A percentile compares a stretch with the other conserved stretches of the same genome.
Conservation (phyloP, 2,113 vertebrate genomes). For the Podarcis raffonei region DNA sequence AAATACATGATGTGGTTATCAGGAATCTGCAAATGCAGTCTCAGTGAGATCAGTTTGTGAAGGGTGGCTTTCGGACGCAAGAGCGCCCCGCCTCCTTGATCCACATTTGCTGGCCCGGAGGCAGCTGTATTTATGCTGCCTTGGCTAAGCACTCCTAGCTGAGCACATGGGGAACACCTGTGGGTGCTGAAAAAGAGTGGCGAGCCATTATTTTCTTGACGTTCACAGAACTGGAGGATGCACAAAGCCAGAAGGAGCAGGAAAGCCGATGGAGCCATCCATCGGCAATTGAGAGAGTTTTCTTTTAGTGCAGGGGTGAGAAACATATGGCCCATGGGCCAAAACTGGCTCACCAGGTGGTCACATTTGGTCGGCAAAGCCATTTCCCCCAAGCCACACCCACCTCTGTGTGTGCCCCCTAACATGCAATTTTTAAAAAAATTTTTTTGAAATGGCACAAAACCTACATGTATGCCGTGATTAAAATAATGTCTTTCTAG, state of each 20-base stretch:
- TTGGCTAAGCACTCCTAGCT: neutral
- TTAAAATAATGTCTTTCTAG: too few relatives aligned
- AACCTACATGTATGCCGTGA: too few relatives aligned
- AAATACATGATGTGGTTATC: neutral
- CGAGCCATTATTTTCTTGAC: neutral
- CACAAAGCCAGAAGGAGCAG: neutral
- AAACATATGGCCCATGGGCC: too few relatives aligned
- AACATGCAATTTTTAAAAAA: too few relatives aligned
- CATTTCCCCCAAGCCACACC: too few relatives aligned
- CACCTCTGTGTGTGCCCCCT: too few relatives aligned
- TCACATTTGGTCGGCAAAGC: too few relatives aligned
- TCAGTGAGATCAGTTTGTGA: neutral
- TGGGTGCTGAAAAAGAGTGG: neutral
- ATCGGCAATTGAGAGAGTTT: neutral
- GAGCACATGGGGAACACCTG: neutral
- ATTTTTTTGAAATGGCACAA: too few relatives aligned
- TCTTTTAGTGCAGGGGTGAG: too few relatives aligned
- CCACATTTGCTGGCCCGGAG: neutral
- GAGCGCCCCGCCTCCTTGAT: constrained; percentile 24
- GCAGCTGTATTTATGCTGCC: rapidly evolving
- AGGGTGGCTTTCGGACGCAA: neutral
- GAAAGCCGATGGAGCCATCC: neutral
- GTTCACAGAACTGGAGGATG: neutral
- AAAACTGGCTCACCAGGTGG: too few relatives aligned
- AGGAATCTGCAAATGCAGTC: neutral